Evolutionary conservation across 2,113 vertebrate species (phyloP).

Genomic region (Nycticebus coucang): DNA sequence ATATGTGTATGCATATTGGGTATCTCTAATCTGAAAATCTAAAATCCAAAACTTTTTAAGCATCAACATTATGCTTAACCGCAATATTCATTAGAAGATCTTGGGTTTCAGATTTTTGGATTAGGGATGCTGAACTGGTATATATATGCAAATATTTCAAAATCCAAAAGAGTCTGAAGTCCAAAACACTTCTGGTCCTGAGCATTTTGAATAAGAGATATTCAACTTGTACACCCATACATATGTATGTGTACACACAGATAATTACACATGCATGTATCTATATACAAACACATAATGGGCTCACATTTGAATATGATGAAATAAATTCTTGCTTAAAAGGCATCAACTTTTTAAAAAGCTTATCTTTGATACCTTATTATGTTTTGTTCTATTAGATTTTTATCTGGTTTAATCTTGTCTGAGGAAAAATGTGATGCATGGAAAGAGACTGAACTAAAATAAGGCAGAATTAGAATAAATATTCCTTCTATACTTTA

Average conservation of each 20-base stretch:
- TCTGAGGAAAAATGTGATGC: slow-evolving; percentile 2
- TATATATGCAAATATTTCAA: neutral
- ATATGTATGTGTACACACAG: too few relatives aligned
- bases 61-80: neutral
- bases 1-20: neutral
- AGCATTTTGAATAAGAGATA: neutral
- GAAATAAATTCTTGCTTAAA: neutral
- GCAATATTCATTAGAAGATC: neutral
- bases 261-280: neutral
- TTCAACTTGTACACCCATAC: neutral
- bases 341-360: neutral
- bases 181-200: neutral
- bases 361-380: neutral
- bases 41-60: neutral
- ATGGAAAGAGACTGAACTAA: neutral
- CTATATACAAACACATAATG: neutral
- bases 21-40: neutral
- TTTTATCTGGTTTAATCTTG: slow-evolving; percentile 4
- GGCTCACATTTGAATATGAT: neutral
- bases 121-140: neutral
- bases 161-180: neutral
- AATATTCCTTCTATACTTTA: neutral
- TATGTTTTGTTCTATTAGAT: neutral
- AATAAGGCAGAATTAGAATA: slow-evolving; percentile 13
- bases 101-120: neutral